Percentiles rank a stretch among this genome's conserved stretches.
Evolutionary conservation across 2,888 invertebrate species (phyloP).

Genomic region (Drosophila siamana): DNA sequence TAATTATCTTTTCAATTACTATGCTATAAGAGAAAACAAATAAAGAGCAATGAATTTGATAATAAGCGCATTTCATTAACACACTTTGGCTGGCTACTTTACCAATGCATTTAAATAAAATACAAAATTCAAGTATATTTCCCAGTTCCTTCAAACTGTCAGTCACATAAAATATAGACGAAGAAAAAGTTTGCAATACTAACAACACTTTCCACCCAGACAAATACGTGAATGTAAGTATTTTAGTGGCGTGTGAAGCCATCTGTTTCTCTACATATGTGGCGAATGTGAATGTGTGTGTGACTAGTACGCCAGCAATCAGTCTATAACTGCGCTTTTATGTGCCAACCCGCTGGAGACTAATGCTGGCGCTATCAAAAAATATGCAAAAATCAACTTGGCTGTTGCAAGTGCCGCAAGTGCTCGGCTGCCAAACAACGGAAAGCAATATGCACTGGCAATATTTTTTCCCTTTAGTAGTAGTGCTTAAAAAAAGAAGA

Average conservation of each 20-base stretch:
- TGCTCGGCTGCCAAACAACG: constrained; percentile 54
- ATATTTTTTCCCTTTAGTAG: constrained; percentile 40
- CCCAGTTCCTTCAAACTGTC: constrained; percentile 50
- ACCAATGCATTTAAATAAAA: no score
- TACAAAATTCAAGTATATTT: constrained; percentile 34
- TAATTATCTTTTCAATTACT: no score
- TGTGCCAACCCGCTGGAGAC: constrained; percentile 76
- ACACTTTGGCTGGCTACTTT: no score
- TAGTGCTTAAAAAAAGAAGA: constrained; percentile 50
- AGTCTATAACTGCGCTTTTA: constrained; percentile 74
- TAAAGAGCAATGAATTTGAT: no score
- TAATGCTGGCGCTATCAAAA: constrained; percentile 72
- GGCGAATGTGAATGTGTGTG: neutral
- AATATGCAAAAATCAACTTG: constrained; percentile 79
- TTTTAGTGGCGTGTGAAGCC: neutral
- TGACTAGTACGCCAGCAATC: constrained; percentile 56
- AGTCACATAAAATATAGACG: constrained; percentile 71
- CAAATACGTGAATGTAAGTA: constrained; percentile 16
- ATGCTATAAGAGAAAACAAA: no score
- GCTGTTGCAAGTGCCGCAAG: constrained; percentile 58
- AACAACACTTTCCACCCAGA: constrained; percentile 46
- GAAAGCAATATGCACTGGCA: constrained; percentile 66
- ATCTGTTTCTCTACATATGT: neutral
- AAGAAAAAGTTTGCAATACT: constrained; percentile 64
- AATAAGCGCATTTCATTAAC: no score